Evolutionary conservation across 2,113 vertebrate genomes (phyloP).

Genomic region (Cercocebus atys): DNA sequence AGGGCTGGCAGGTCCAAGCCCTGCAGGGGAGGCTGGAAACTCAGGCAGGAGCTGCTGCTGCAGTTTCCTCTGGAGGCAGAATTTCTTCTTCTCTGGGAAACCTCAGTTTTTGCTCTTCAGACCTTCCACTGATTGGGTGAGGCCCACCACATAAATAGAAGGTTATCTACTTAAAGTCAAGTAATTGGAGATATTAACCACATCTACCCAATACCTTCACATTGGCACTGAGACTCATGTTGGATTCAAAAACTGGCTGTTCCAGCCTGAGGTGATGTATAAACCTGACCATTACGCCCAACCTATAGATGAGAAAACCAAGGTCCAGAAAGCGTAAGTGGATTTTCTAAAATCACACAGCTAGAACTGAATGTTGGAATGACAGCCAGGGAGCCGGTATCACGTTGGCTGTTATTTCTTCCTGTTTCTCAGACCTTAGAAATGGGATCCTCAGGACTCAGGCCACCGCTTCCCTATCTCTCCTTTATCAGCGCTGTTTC

Average conservation of each 20-base stretch:
- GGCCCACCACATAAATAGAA: background rate
- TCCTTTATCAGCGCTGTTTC: background rate
- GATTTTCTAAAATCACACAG: background rate
- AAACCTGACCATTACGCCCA: background rate
- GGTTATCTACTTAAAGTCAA: background rate
- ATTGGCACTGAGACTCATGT: rapidly evolving
- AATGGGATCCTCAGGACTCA: background rate
- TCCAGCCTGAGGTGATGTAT: background rate
- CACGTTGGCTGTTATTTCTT: background rate
- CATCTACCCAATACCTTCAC: background rate
- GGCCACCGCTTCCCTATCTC: background rate
- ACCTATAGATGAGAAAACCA: background rate
- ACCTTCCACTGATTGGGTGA: background rate
- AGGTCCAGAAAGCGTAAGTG: background rate
- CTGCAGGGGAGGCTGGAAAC: background rate
- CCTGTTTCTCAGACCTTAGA: background rate
- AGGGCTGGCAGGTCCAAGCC: rapidly evolving
- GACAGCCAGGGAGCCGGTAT: too few relatives aligned
- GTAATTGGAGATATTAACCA: background rate
- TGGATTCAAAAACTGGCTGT: background rate
- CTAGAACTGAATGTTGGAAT: background rate
- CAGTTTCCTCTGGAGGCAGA: background rate
- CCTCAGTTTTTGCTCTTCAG: background rate
- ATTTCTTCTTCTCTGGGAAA: background rate
- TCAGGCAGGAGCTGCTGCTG: background rate